Conservation (phyloP, 2,888 invertebrate species). For the Cerastis leucographa region DNA sequence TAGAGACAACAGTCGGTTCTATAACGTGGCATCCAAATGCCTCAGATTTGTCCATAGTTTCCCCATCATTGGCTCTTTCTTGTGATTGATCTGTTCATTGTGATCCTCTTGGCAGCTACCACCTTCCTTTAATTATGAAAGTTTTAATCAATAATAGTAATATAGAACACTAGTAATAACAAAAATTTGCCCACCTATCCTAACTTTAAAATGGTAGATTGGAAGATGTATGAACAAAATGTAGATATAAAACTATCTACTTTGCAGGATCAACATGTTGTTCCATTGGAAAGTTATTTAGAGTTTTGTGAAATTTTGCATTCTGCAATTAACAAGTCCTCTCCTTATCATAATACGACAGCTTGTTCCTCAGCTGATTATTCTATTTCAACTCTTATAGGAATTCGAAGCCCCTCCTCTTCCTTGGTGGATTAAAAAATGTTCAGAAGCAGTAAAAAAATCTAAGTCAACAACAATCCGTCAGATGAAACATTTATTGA, state of each 20-base stretch:
- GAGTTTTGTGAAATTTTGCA: slow-evolving; percentile 1
- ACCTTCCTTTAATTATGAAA: neutral
- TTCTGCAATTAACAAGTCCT: neutral
- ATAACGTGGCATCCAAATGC: neutral
- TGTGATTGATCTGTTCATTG: neutral
- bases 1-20: slow-evolving; percentile 9
- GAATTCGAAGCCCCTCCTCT: neutral
- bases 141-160: slow-evolving; percentile 3
- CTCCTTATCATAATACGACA: neutral
- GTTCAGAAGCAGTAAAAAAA: neutral
- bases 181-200: neutral
- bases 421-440: neutral
- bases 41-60: slow-evolving; percentile 1
- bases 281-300: neutral
- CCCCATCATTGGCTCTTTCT: neutral
- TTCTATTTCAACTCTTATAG: neutral
- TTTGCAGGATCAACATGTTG: no score
- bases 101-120: neutral
- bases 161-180: neutral
- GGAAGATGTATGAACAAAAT: no score
- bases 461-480: neutral
- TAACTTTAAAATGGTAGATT: neutral
- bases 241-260: no score
- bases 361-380: neutral
- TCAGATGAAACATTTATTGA: neutral